Base-by-base conservation (phyloP, 2,797 vertebrate genomes). In the Micropoecilia bifurca region DNA sequence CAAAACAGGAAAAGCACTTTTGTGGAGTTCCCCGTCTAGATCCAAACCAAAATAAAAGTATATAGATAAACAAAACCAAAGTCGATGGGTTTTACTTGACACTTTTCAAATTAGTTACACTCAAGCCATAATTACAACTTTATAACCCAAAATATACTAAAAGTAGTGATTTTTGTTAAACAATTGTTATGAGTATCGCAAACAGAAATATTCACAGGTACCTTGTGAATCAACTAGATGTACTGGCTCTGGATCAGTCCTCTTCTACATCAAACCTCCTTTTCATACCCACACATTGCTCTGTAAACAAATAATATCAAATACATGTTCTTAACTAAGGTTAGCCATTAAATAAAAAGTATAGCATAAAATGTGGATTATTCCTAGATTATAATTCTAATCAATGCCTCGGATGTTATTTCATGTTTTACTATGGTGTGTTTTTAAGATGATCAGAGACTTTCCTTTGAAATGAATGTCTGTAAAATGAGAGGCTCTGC, bases 401-500 rank as follows among this genome's bases (percentile, higher is more conserved):
- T 30, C 41, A 59, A 9, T 33, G 66, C 4, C 6, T 45, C 6
- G 41, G 36, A 73, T 18, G 6, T 0, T 25, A 61, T 13, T 33
- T 14, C 45, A 14, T 59, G 25, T 75, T 73, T 50, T 36, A 13
- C 18, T 5, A 16, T 55, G 36, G 55, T 47, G 20, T 73, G 63
- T 66, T 77, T 69, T 5, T 53, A 48, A 77, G 50, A 76, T 14
- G 22, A 22, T 25, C 6, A 13, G 2, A 48, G 73, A 80, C 18
- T 28, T 57, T 80, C 83, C 83, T 33, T 73, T 71, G 30, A n/a
- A 22, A 39, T 0, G 7, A 63, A 46, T 57, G 55, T 69, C 77
- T 81, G 61, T 57, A 84, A 20, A 53, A 85, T 75, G 72, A 73
- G 33, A 87, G 57, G 84, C 74, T 76, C 74, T 75, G 82, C 79